Conservation (phyloP, 2,888 invertebrate genomes). For the Psylliodes chrysocephalus region DNA sequence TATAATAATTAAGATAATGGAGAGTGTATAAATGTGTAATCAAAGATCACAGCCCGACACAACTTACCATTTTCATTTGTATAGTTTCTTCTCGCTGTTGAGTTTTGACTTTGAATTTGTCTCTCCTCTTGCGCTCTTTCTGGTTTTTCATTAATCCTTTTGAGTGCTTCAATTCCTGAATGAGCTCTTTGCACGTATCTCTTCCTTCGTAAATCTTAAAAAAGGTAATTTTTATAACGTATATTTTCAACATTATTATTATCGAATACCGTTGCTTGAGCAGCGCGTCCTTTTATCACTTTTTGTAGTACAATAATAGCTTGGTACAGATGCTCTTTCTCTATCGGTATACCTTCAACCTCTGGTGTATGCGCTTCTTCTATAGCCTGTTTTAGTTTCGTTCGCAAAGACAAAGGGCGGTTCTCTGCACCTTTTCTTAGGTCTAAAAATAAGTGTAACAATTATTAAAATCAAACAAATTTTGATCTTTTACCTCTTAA, state of each 20-base stretch:
- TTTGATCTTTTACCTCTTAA: conserved; percentile 64
- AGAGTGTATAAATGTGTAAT: too few relatives aligned
- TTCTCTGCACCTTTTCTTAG: conserved; percentile 44
- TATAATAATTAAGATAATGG: too few relatives aligned
- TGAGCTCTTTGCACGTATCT: conserved; percentile 75
- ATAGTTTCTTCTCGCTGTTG: conserved; percentile 58
- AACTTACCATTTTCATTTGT: conserved; percentile 48
- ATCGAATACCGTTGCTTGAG: conserved; percentile 75
- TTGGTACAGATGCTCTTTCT: conserved; percentile 66
- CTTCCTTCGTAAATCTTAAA: conserved; percentile 78
- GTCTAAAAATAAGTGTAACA: conserved; percentile 35
- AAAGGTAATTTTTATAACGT: conserved; percentile 2
- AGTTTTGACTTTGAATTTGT: conserved; percentile 54
- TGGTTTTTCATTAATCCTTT: conserved; percentile 73
- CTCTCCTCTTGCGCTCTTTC: conserved; percentile 54
- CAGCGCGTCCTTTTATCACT: conserved; percentile 75
- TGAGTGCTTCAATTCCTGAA: conserved; percentile 76
- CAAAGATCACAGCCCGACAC: too few relatives aligned
- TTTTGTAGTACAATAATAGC: conserved; percentile 73
- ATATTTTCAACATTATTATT: not conserved
- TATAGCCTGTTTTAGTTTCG: conserved; percentile 46
- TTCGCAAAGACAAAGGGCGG: conserved; percentile 49
- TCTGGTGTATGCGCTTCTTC: conserved; percentile 54
- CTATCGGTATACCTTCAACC: conserved; percentile 54
- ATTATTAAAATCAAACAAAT: not conserved